These are phyloP conservation scores for Melanotaenia duboulayi DNA, from an alignment of 2,113 vertebrate species.

Conservation along the genomic window DNA sequence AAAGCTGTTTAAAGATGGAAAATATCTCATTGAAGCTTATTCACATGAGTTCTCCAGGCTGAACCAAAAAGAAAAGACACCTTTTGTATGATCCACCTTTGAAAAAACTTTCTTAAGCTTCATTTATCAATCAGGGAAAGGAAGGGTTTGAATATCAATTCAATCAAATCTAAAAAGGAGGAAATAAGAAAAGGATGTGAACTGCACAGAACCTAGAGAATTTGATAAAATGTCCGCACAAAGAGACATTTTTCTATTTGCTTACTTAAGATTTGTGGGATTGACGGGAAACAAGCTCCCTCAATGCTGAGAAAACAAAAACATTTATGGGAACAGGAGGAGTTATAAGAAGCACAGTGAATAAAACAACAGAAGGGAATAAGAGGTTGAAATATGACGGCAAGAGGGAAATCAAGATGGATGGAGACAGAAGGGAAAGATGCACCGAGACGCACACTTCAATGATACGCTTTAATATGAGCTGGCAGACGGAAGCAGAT, in stretches of 20 bases:
- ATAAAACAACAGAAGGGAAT: not conserved
- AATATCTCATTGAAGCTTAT: no score
- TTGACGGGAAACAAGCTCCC: slow-evolving; percentile 56
- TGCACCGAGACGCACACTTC: not conserved
- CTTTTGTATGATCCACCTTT: no score
- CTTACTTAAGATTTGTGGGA: slow-evolving; percentile 41
- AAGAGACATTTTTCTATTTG: slow-evolving; percentile 9
- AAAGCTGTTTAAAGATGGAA: no score
- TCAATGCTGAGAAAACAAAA: slow-evolving; percentile 40
- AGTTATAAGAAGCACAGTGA: slow-evolving; percentile 4
- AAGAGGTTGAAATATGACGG: slow-evolving; percentile 26
- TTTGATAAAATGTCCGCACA: slow-evolving; percentile 7
- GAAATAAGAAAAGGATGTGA: not conserved
- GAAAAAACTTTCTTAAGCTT: no score
- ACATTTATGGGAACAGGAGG: slow-evolving; percentile 43
- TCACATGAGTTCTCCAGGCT: no score
- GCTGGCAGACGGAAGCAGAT: slow-evolving; percentile 63
- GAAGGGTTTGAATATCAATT: no score
- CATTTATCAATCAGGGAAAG: no score
- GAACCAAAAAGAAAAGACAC: no score
- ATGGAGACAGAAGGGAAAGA: slow-evolving; percentile 37
- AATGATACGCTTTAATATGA: slow-evolving; percentile 47
- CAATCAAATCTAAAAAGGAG: not conserved
- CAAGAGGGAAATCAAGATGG: slow-evolving; percentile 33
- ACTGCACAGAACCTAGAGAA: not conserved